These are phyloP conservation scores for Dermochelys coriacea DNA, from an alignment of 2,797 vertebrate species.

Conservation along the genomic window DNA sequence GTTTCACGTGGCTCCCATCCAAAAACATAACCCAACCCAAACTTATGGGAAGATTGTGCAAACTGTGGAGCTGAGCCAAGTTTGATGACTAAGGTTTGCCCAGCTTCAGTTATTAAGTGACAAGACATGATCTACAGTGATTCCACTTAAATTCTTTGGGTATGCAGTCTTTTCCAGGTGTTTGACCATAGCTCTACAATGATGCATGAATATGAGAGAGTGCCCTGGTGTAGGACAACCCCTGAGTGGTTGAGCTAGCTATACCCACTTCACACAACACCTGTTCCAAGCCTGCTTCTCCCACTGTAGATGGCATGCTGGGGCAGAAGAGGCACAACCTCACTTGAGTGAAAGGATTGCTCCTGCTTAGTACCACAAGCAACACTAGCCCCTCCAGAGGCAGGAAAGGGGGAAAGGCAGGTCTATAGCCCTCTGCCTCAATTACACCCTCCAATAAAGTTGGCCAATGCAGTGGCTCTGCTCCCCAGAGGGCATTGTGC, in stretches of 20 bases:
- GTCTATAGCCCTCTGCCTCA: rapidly evolving
- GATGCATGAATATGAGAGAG: neutral
- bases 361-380: neutral
- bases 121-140: neutral
- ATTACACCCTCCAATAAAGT: neutral
- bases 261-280: neutral
- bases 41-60: neutral
- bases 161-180: neutral
- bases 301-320: neutral
- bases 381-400: neutral
- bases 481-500: rapidly evolving
- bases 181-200: neutral
- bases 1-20: neutral
- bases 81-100: neutral
- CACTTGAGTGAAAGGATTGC: neutral
- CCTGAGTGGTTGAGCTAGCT: neutral
- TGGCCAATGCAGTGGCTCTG: neutral
- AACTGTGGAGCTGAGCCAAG: neutral
- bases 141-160: neutral
- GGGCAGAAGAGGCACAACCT: neutral
- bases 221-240: neutral
- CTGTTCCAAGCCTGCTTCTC: neutral
- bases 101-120: neutral
- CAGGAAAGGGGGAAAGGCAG: neutral
- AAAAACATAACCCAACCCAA: neutral